Evolutionary conservation across 2,888 invertebrate genomes (phyloP), one percentile per base, ranked within the genome.

Genomic region (Leucoptera coffeella): DNA sequence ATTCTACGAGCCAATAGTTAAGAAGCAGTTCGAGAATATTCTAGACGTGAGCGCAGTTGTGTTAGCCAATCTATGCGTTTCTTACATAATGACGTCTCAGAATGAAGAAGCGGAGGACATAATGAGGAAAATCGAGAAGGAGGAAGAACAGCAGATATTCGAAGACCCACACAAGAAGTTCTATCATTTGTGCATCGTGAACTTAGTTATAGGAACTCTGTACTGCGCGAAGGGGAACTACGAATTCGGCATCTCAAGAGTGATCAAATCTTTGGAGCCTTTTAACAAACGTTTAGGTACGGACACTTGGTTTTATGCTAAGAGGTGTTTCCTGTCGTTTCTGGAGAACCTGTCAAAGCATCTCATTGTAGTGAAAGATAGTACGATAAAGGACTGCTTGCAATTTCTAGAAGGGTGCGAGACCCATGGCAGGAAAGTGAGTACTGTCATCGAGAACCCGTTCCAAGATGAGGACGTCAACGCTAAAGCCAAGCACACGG

Each of bases 141-240:
- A 97, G 47, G 97, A 99, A 50, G 96, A 97, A 46, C 82, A 87
- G 34, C 75, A 94, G 41, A 84, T 88, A 31, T 89, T 88, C 44
- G 90, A 93, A 47, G 91, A 92, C 39, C 91, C 92, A 1, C 90
- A 93, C 24, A 89, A 89, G 53, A 95, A 97, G 56, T 81, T 86
- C 37, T 93, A 85, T 58, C 99, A 99, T 50, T 73, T 96, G 27
- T 99, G 97, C 50, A 99, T 97, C 34, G 95, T 99, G 3, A 99
- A 99, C 58, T 76, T 99, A 27, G 97, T 99, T 1, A 99, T 99
- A 35, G 99, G 97, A 9, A 99, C 97, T 1, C 62, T 99, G 19
- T 99, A 99, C 54, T 99, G 97, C 50, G 91, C 96, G 2, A 99
- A 97, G 60, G 95, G 95, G 1, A 99, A 99, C 60, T 99, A 94